These are phyloP conservation scores for Halcyon badia DNA, from an alignment of 2,797 vertebrate species.

Conservation along the genomic window DNA sequence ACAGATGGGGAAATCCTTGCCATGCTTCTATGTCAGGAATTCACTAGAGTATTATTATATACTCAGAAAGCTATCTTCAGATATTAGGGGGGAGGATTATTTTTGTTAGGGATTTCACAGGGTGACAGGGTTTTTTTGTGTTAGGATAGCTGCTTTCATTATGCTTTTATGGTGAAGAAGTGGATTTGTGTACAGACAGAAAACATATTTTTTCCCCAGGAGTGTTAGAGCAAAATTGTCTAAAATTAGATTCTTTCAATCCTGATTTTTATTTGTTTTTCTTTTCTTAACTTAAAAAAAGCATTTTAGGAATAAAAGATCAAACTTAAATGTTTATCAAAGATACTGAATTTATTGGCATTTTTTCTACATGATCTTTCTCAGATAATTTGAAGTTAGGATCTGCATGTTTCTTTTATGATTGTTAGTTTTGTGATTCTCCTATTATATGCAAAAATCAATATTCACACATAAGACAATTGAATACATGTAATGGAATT, in stretches of 20 bases:
- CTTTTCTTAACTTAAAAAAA: neutral
- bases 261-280: neutral
- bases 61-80: neutral
- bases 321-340: neutral
- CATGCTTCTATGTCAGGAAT: neutral
- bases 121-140: neutral
- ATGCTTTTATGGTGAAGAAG: neutral
- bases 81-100: neutral
- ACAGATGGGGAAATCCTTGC: slow-evolving; percentile 30
- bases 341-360: neutral
- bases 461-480: neutral
- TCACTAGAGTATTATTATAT: neutral
- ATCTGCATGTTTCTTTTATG: neutral
- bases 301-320: neutral
- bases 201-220: neutral
- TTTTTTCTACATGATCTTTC: neutral
- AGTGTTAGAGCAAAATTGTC: neutral
- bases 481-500: neutral
- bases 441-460: neutral
- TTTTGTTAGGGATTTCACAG: neutral
- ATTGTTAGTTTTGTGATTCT: neutral
- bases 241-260: neutral
- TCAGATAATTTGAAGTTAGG: neutral
- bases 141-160: neutral
- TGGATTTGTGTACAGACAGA: neutral